Evolutionary conservation across 2,113 vertebrate species (phyloP), one percentile per base, ranked within the genome.

Genomic region (Proterorhinus semilunaris): DNA sequence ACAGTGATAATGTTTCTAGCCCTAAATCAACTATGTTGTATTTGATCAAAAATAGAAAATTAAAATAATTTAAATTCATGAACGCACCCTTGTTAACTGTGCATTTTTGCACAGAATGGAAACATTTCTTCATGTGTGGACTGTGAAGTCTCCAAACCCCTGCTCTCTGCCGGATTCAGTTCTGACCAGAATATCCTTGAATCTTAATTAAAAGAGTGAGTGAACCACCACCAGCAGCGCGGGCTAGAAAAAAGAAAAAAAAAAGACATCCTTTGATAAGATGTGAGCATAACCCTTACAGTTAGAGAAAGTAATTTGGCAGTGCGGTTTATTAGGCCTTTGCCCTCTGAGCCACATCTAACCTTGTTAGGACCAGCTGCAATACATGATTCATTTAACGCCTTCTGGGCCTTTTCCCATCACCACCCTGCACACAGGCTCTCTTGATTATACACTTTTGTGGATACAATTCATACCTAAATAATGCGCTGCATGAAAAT

Each of bases 371-470:
- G 79, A 87, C 87, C 86, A 83, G 88, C 87, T 89, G 78, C 81
- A 83, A 66, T 79, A 74, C 75, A 83, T 91, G 87, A 90, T 91
- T 93, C 88, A 90, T 83, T 88, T 87, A 88, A 87, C 84, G 89
- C 83, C 86, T 87, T 78, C 79, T 76, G 86, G 79, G 86, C 81
- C 83, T 63, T 55, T 55, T 42, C 27, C 47, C 7, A 69, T 63
- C 79, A 78, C 53, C 78, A 73, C 87, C 80, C 72, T 45, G 65
- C 76, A 66, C 83, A 74, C 84, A 79, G 66, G 62, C 72, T 65
- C 79, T 85, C 81, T 84, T 88, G 86, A 88, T 89, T 86, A 86
- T 90, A 86, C 42, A 55, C 82, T 89, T 36, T 88, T 87, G 72
- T 78, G 75, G 76, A 71, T 89, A 81, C 81, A 90, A 84, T 58